Evolutionary conservation across 2,113 vertebrate species (phyloP).

Genomic region (Melanocharis versteri): DNA sequence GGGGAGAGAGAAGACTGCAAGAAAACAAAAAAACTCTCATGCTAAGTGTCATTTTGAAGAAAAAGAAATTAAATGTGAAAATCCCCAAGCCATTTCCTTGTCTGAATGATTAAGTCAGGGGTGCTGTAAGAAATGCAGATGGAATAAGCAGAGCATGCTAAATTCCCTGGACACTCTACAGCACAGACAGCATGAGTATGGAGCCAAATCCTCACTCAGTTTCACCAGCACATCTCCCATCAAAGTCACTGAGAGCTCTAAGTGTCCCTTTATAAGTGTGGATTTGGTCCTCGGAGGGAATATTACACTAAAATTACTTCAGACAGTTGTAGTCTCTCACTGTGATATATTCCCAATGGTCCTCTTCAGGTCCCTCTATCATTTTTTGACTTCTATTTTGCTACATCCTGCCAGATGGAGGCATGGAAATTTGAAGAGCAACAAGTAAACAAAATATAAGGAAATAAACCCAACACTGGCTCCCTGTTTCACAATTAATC

Average conservation of each 20-base stretch:
- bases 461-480: neutral
- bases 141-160: neutral
- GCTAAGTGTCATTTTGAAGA: neutral
- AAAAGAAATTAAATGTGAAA: neutral
- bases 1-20: neutral
- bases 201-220: neutral
- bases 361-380: neutral
- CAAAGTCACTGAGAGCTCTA: neutral
- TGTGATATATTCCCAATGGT: neutral
- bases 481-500: neutral
- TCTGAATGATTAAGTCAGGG: slow-evolving; percentile 3
- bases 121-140: neutral
- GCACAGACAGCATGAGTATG: neutral
- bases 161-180: neutral
- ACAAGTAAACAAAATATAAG: neutral
- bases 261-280: neutral
- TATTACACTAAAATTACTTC: neutral
- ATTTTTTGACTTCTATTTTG: slow-evolving; percentile 16
- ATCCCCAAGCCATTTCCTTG: neutral
- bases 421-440: slow-evolving; percentile 31
- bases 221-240: neutral
- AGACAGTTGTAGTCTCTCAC: neutral
- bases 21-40: neutral
- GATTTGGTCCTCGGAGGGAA: neutral
- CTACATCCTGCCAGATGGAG: slow-evolving; percentile 7